Base-by-base conservation (phyloP, 2,113 vertebrate genomes). In the Apistogramma diplotaenia region DNA sequence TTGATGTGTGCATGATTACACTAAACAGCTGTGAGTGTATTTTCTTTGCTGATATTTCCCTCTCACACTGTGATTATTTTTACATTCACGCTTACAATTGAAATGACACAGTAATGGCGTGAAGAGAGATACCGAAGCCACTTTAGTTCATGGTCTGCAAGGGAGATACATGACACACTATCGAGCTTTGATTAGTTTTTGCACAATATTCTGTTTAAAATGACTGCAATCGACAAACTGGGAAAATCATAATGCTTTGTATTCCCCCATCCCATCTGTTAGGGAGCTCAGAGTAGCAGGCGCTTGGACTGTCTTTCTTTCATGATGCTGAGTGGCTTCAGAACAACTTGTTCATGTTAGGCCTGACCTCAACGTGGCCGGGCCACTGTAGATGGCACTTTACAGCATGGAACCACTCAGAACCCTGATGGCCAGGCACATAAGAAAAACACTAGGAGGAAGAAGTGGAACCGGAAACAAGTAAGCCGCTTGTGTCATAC, bases 11-110 rank as follows among this genome's bases (percentile, higher is more conserved):
- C 59, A 73, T 86, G 89, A 92, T 91, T 91, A 74, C 79, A 89
- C 89, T 86, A 82, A 92, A 90, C 86, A 91, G 83, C 91, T 90
- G 77, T 81, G 87, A 92, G 81, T 79, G 76, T 83, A 54, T 89
- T 85, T 76, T 53, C 65, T 56, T 72, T 15, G 53, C 49, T 78
- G 76, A 79, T 89, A 65, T 79, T 87, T 79, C 76, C 71, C 10
- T 83, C 57, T 67, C 59, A 43, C 61, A 83, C 49, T 31, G 60
- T 11, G 6, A 81, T 19, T 81, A 55, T 29, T 78, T 79, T 73
- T 25, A 79, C 73, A 18, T 55, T 81, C 76, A 55, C 31, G 23
- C 43, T 46, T 57, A 10, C n/a, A 25, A 27, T 49, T 88, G 12
- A 80, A 89, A 61, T 77, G 11, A 80, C 85, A 72, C 56, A 59